A percentile compares a stretch with the other conserved stretches of the same genome.
Conservation (phyloP, 2,113 vertebrate species). For the Propithecus coquereli region DNA sequence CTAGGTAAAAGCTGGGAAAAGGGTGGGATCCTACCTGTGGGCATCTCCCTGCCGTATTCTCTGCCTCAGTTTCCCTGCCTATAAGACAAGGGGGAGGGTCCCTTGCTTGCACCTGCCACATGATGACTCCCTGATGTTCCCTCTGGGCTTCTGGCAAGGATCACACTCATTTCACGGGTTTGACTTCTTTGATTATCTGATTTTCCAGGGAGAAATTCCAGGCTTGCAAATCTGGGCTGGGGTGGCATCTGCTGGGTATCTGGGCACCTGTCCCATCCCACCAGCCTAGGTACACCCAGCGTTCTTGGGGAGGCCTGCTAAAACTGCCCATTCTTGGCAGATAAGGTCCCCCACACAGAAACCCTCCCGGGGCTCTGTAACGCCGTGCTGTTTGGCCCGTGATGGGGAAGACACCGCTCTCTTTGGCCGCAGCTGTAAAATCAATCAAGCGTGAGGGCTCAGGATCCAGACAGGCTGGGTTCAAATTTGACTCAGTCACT, state of each 20-base stretch:
- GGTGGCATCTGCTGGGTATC: neutral
- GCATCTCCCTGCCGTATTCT: neutral
- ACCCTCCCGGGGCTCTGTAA: neutral
- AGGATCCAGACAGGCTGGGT: neutral
- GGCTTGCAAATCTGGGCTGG: neutral
- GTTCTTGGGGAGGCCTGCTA: neutral
- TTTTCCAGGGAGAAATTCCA: slow-evolving; percentile 61
- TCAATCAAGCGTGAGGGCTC: rapidly evolving
- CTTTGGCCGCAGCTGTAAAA: neutral
- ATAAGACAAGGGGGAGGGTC: neutral
- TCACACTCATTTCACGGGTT: slow-evolving; percentile 57
- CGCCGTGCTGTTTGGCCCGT: rapidly evolving
- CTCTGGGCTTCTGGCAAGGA: slow-evolving; percentile 21
- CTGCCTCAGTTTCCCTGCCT: slow-evolving; percentile 33
- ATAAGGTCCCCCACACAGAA: neutral
- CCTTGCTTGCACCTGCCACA: rapidly evolving
- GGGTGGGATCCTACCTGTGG: neutral
- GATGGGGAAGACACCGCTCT: rapidly evolving
- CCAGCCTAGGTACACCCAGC: neutral
- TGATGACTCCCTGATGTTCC: neutral
- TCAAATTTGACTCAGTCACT: neutral
- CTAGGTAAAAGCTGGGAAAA: neutral
- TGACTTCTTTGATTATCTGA: slow-evolving; percentile 66
- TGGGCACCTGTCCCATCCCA: neutral
- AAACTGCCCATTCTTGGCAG: neutral